These are phyloP conservation scores for Oscheius sp. DNA, from an alignment of 2,888 invertebrate genomes.

Conservation along the genomic window DNA sequence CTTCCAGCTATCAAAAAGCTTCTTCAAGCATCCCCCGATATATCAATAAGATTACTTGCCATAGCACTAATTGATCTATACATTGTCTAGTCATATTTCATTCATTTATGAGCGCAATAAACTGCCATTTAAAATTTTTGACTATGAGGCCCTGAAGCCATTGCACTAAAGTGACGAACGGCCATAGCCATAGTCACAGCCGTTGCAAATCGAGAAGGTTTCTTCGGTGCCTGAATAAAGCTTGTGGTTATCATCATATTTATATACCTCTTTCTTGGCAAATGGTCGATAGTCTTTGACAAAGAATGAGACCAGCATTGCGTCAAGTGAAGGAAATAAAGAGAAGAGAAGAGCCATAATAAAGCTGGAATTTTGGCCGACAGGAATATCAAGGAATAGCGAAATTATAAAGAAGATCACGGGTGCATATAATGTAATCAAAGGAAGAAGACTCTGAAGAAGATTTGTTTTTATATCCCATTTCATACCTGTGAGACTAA, in stretches of 20 bases:
- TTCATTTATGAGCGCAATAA: too few species aligned
- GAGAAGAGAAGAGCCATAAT: conserved; percentile 9
- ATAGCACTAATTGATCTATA: conserved; percentile 26
- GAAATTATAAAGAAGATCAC: conserved; percentile 11
- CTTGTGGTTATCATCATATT: background rate
- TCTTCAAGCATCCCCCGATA: conserved; percentile 44
- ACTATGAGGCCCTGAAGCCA: too few species aligned
- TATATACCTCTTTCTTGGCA: conserved; percentile 6
- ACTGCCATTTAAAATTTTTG: too few species aligned
- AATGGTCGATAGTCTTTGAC: conserved; percentile 13
- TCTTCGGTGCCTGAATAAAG: background rate
- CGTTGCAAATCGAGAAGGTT: background rate
- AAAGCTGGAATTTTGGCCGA: background rate
- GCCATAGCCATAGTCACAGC: background rate
- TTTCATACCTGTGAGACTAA: background rate
- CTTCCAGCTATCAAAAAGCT: conserved; percentile 40
- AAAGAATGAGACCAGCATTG: conserved; percentile 8
- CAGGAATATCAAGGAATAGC: background rate
- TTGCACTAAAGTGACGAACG: background rate
- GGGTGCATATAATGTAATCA: conserved; percentile 2
- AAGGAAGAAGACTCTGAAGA: conserved; percentile 12
- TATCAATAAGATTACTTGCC: conserved; percentile 41
- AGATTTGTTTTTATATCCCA: background rate
- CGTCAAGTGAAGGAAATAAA: conserved; percentile 6
- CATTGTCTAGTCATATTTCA: background rate